Evolutionary conservation across 1,140 invertebrate species (phyloP).

Genomic region (Euglossa dilemma): DNA sequence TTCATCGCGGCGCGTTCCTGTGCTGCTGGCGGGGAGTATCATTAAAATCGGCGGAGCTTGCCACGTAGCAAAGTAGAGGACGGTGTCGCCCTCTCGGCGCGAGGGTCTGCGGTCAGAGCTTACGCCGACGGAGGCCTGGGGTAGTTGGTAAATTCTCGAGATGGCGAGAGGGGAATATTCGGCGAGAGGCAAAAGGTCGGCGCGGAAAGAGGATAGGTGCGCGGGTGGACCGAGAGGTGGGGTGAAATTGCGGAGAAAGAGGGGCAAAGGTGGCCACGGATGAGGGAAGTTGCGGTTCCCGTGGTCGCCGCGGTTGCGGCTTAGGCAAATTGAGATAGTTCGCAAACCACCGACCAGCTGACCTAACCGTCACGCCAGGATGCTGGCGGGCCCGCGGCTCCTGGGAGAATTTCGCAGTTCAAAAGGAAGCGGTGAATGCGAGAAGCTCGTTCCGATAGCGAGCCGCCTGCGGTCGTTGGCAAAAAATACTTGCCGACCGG

Average conservation of each 20-base stretch:
- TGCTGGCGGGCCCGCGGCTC: slow-evolving; percentile 45
- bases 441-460: slow-evolving; percentile 39
- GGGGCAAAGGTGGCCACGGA: slow-evolving; percentile 73
- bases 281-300: slow-evolving; percentile 80
- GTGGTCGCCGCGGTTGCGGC: slow-evolving; percentile 80
- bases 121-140: slow-evolving; percentile 17
- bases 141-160: slow-evolving; percentile 60
- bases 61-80: slow-evolving; percentile 42
- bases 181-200: slow-evolving; percentile 14
- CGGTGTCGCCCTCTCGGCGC: slow-evolving; percentile 33
- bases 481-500: neutral
- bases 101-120: slow-evolving; percentile 48
- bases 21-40: neutral
- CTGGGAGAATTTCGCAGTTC: slow-evolving; percentile 51
- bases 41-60: slow-evolving; percentile 54
- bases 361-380: slow-evolving; percentile 72
- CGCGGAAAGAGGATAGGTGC: neutral
- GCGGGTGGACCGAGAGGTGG: slow-evolving; percentile 26
- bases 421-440: slow-evolving; percentile 49
- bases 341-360: slow-evolving; percentile 79
- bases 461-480: slow-evolving; percentile 4
- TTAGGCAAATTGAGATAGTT: slow-evolving; percentile 83
- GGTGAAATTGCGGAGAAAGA: slow-evolving; percentile 62
- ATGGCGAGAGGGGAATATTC: slow-evolving; percentile 3
- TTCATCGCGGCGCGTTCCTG: neutral